Conservation (phyloP, 2,888 invertebrate genomes). For the Anoplius nigerrimus region DNA sequence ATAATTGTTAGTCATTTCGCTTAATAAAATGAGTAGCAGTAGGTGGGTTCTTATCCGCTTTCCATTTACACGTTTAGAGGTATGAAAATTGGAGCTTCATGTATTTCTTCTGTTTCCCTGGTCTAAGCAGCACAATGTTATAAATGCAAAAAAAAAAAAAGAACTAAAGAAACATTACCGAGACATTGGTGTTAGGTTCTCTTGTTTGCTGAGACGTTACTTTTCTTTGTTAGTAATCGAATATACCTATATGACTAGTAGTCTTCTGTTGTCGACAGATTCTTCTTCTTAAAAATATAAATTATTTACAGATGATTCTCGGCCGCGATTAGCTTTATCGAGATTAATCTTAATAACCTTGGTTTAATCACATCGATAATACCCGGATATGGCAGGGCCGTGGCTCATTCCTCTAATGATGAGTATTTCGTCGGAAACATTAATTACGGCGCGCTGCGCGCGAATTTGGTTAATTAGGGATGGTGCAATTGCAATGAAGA, state of each 20-base stretch:
- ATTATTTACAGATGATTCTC: constrained; percentile 73
- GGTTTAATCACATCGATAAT: constrained; percentile 73
- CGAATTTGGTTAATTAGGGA: no score
- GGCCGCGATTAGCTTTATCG: constrained; percentile 62
- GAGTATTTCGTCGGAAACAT: constrained; percentile 34
- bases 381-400: constrained; percentile 68
- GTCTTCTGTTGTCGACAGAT: constrained; percentile 72
- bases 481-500: no score
- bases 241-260: constrained; percentile 74
- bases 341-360: constrained; percentile 66
- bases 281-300: constrained; percentile 73
- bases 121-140: no score
- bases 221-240: constrained; percentile 69
- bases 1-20: no score
- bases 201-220: constrained; percentile 16
- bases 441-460: constrained; percentile 8
- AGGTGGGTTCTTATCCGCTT: no score
- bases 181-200: no score
- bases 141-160: no score
- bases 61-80: no score
- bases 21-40: no score
- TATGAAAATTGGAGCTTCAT: no score
- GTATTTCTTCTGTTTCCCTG: no score
- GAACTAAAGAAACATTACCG: no score
- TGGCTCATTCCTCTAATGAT: constrained; percentile 52